Percentiles rank a stretch among this genome's conserved stretches.
phyloP scores from a whole-genome alignment of 2,113 vertebrate species.

The Centropus unirufus region DNA sequence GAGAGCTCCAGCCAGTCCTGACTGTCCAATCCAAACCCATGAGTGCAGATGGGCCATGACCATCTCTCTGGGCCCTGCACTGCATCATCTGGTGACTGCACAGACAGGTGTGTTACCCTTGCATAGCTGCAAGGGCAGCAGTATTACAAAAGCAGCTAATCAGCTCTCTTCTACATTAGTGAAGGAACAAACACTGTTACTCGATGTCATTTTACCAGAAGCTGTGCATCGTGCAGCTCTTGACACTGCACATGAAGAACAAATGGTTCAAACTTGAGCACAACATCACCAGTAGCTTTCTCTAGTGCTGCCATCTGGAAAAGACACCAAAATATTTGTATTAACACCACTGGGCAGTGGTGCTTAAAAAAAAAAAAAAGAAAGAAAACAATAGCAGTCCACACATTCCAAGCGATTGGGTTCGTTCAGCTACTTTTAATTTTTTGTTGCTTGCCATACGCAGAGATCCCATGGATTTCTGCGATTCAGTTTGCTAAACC shows the following conservation, averaged over 20 bases:
- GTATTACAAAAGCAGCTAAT: neutral
- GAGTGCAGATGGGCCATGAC: neutral
- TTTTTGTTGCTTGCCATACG: neutral
- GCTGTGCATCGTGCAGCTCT: conserved; percentile 85
- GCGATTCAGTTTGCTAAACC: neutral
- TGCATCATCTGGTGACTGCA: neutral
- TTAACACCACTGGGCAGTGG: neutral
- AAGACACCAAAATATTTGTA: neutral
- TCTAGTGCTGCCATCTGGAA: conserved; percentile 79
- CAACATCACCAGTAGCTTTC: conserved; percentile 74
- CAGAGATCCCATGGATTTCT: neutral
- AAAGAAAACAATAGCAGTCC: neutral
- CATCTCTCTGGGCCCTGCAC: accelerated
- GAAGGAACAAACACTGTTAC: neutral
- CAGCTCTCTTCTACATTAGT: neutral
- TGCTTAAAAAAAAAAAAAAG: neutral
- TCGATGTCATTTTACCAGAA: conserved; percentile 80
- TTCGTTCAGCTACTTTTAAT: neutral
- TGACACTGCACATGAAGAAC: conserved; percentile 90
- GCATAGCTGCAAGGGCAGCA: neutral
- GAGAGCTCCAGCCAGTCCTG: neutral
- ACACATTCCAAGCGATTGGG: neutral
- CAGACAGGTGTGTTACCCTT: accelerated
- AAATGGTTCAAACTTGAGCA: conserved; percentile 93
- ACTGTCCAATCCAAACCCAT: neutral